Conservation (phyloP, 2,113 vertebrate genomes). For the Sinocyclocheilus maitianheensis region DNA sequence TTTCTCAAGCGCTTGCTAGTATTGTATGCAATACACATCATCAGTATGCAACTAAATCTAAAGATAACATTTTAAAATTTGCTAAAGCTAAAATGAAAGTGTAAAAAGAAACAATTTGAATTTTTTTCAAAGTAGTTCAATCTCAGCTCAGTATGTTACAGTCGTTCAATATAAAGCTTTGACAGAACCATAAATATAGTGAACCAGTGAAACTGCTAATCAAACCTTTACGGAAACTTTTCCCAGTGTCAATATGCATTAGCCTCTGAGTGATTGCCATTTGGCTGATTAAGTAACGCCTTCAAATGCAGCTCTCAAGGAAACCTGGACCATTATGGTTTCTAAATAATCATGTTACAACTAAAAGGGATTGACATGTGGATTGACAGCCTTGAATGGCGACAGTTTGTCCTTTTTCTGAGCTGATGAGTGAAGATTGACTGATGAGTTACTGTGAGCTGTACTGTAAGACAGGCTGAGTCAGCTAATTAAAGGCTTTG, state of each 20-base stretch:
- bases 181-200: constrained; percentile 65
- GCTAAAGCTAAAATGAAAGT: neutral
- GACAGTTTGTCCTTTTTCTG: constrained; percentile 31
- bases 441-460: constrained; percentile 8
- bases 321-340: constrained; percentile 60
- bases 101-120: neutral
- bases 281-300: constrained; percentile 77
- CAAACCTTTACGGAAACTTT: constrained; percentile 73
- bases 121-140: constrained; percentile 52
- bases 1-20: neutral
- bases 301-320: constrained; percentile 67
- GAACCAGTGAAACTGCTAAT: constrained; percentile 72
- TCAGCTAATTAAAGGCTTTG: constrained; percentile 49
- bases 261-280: constrained; percentile 74
- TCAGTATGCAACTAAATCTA: neutral
- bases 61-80: neutral
- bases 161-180: constrained; percentile 61
- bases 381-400: neutral
- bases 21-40: neutral
- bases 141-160: constrained; percentile 54
- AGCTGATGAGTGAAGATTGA: constrained; percentile 15
- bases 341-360: constrained; percentile 19
- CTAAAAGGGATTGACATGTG: neutral
- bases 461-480: constrained; percentile 32
- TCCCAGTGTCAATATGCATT: constrained; percentile 76